Conservation (phyloP, 2,888 invertebrate species). For the Sceliomorpha sp. region DNA sequence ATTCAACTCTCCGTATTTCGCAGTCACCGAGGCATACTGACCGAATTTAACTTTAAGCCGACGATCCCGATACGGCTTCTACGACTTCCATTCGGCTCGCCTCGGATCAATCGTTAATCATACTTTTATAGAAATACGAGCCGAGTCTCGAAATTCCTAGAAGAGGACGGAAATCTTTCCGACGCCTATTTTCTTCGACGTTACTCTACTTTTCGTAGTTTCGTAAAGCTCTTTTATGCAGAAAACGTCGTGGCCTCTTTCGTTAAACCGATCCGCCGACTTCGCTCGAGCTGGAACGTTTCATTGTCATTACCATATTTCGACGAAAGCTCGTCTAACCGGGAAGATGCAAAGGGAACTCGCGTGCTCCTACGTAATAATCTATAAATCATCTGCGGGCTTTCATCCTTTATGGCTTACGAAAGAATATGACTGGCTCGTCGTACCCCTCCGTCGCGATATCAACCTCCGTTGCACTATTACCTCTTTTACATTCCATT, state of each 20-base stretch:
- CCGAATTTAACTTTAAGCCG: conserved; percentile 73
- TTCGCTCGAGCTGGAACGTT: too few species aligned
- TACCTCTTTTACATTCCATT: conserved; percentile 57
- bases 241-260: too few species aligned
- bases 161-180: too few species aligned
- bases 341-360: conserved; percentile 52
- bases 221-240: too few species aligned
- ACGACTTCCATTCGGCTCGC: conserved; percentile 1
- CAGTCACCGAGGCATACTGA: conserved; percentile 75
- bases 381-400: conserved; percentile 72
- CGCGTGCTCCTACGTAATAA: conserved; percentile 70
- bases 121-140: too few species aligned
- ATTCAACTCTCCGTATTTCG: conserved; percentile 75
- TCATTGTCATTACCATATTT: conserved; percentile 40
- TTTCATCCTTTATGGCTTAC: conserved; percentile 66
- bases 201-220: too few species aligned
- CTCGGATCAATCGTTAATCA: too few species aligned
- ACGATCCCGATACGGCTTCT: conserved; percentile 48
- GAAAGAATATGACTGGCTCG: conserved; percentile 58
- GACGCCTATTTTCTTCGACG: too few species aligned
- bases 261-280: too few species aligned
- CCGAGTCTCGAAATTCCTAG: too few species aligned
- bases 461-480: conserved; percentile 47
- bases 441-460: conserved; percentile 53
- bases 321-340: conserved; percentile 27